phyloP scores from a whole-genome alignment of 2,888 invertebrate species.

The Clitarchus hookeri region DNA sequence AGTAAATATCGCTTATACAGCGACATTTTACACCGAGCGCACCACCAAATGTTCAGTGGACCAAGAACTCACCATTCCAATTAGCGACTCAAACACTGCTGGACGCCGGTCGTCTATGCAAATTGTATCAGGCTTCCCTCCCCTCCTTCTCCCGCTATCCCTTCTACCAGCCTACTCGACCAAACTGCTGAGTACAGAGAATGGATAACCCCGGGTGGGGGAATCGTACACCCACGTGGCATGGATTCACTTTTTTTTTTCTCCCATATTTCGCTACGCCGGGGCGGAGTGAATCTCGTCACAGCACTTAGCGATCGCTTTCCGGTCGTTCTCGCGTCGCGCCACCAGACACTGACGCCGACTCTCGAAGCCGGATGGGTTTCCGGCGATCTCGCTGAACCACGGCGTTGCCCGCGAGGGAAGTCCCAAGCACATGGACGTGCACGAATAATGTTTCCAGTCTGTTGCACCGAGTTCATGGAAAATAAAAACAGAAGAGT shows the following conservation, averaged over 20 bases:
- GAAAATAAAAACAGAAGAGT: no score
- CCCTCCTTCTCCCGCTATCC: neutral
- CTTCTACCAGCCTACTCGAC: neutral
- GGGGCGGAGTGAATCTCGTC: no score
- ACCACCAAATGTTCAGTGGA: constrained; percentile 1
- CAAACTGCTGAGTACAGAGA: neutral
- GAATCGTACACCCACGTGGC: neutral
- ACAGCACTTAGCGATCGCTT: neutral
- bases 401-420: no score
- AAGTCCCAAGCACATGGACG: no score
- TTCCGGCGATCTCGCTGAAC: no score
- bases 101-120: neutral
- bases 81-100: constrained; percentile 14
- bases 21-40: neutral
- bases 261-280: neutral
- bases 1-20: constrained; percentile 2
- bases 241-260: neutral
- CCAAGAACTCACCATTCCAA: constrained; percentile 9
- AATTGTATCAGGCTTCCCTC: neutral
- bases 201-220: neutral
- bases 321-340: neutral
- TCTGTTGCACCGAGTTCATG: no score
- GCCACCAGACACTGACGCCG: no score
- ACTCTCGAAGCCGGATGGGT: no score
- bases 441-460: no score